These are phyloP conservation scores for Pavo muticus DNA, from an alignment of 2,113 vertebrate species.

Conservation along the genomic window DNA sequence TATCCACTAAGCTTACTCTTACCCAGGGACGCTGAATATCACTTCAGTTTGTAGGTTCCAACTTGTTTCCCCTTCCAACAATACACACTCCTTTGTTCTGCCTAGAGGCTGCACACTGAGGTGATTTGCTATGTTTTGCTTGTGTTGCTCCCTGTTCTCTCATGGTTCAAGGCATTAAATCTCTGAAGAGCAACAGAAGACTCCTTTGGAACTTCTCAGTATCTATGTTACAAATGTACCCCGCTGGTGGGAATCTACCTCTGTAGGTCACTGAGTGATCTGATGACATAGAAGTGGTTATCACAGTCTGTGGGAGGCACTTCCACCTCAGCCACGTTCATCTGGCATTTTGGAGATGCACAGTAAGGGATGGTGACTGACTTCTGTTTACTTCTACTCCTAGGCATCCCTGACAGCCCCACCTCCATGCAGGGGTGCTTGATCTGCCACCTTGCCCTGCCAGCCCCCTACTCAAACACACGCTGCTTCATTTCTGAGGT, in stretches of 20 bases:
- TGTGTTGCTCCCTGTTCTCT: fast-evolving
- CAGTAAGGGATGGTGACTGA: not conserved
- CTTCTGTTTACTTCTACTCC: not conserved
- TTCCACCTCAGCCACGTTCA: not conserved
- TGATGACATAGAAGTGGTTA: not conserved
- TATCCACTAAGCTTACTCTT: not conserved
- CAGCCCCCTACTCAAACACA: not conserved
- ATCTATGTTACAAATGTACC: not conserved
- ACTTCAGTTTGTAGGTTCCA: not conserved
- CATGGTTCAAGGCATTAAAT: not conserved
- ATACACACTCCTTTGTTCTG: not conserved
- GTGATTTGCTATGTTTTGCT: not conserved
- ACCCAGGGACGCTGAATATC: not conserved
- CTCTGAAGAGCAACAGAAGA: not conserved
- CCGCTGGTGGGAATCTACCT: not conserved
- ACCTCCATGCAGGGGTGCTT: not conserved
- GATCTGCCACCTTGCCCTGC: not conserved
- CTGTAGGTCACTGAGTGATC: not conserved
- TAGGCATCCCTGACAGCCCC: not conserved
- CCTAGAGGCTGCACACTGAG: not conserved
- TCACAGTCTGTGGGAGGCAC: not conserved
- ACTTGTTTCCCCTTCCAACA: not conserved
- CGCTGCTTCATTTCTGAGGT: not conserved
- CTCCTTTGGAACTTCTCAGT: not conserved
- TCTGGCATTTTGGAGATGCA: not conserved